Base-by-base conservation (phyloP, 1,140 invertebrate genomes). In the Idris sp. region DNA sequence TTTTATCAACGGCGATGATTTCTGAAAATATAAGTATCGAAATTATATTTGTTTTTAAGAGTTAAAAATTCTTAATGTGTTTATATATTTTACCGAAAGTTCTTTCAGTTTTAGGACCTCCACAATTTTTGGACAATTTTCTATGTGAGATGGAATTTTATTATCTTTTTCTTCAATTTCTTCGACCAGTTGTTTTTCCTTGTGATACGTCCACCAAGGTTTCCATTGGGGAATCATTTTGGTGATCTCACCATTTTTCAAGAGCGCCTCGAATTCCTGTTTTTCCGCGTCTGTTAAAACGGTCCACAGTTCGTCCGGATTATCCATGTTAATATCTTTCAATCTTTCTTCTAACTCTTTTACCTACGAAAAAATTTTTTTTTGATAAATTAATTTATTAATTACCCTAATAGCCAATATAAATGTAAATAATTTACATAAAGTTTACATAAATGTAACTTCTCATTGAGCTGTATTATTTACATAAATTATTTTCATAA, bases 281-380 rank as follows among this genome's bases (percentile, higher is more conserved):
- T 85, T 90, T 77, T 95, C 93, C 71, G 89, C 88, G 31, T 88
- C 76, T 0, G 91, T 93, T 43, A 95, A 85, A 10, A 80, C 87
- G 46, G 89, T 87, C 94, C 93, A 95, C 13, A 95, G 79, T 61
- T 89, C 85, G 76, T 94, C 90, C 0, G 92, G 85, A 87, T 95
- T 89, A 81, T 95, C 90, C 10, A 95, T 87, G 85, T 94, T 90
- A 11, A 95, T 82, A 68, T 89, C 89, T 72, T 90, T 84, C 4
- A 94, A 78, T 56, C 93, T 86, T 16, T 88, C 86, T 4, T 88
- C 86, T 35, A 94, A 87, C 81, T 92, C 91, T 11, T 78, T 76
- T 25, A 89, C 69, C 79, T 86, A 76, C 11, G 76, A 65, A 51
- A 54, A 25, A 19, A 15, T 11, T 33, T 62, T 22, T 28, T 53